Percentiles rank a stretch among this genome's conserved stretches.
Evolutionary conservation across 2,797 vertebrate genomes (phyloP).

Genomic region (Siniperca scherzeri): DNA sequence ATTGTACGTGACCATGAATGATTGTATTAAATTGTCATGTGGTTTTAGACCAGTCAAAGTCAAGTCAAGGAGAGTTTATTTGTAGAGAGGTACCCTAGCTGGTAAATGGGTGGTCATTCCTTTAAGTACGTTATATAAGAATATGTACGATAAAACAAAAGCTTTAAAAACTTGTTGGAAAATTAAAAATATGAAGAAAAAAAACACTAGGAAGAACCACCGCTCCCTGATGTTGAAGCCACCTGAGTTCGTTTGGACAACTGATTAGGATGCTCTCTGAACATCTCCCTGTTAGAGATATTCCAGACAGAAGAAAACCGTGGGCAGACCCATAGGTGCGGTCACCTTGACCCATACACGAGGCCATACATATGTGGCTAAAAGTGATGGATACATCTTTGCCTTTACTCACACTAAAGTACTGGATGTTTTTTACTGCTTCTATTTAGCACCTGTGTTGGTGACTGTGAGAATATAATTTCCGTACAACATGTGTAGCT

Average conservation of each 20-base stretch:
- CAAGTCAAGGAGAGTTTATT: background rate
- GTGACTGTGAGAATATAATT: background rate
- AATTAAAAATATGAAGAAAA: background rate
- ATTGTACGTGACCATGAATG: background rate
- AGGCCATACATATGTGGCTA: constrained; percentile 9
- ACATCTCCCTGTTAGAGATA: constrained; percentile 18
- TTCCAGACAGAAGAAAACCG: constrained; percentile 29
- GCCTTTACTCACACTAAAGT: background rate
- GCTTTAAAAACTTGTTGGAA: background rate
- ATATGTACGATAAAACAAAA: background rate
- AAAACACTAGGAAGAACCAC: background rate
- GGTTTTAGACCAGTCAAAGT: too few species aligned
- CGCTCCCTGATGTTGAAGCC: background rate
- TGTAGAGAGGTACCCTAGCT: background rate
- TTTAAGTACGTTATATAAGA: too few species aligned
- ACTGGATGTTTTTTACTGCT: constrained; percentile 1
- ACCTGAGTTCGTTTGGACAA: constrained; percentile 23
- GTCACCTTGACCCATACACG: constrained; percentile 24
- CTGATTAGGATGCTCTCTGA: constrained; percentile 42
- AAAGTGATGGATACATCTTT: constrained; percentile 26
- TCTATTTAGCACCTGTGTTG: background rate
- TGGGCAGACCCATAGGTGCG: constrained; percentile 12
- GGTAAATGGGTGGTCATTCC: background rate
- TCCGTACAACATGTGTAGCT: constrained; percentile 2
- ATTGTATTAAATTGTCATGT: background rate